These are phyloP conservation scores for Pristionchus arcanus DNA, from an alignment of 2,888 invertebrate genomes.

Conservation along the genomic window DNA sequence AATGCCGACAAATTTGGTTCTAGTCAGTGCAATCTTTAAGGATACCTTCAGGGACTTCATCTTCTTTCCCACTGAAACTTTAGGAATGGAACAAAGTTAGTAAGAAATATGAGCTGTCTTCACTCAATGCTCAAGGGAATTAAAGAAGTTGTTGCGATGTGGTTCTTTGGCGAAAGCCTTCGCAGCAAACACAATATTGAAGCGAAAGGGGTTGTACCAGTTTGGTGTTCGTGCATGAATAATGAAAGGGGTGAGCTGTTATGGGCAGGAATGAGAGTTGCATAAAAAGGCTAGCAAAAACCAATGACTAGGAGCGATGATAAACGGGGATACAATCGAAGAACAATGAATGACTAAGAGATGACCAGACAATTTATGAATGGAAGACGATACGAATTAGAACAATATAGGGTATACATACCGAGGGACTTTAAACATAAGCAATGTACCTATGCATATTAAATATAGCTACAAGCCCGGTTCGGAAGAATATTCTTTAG, in stretches of 20 bases:
- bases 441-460: too few relatives aligned
- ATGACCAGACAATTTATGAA: slow-evolving; percentile 23
- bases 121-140: slow-evolving; percentile 13
- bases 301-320: slow-evolving; percentile 21
- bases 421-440: background rate
- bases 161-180: slow-evolving; percentile 16
- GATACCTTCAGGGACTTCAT: background rate
- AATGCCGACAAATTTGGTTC: background rate
- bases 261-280: background rate
- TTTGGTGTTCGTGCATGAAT: background rate
- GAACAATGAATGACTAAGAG: slow-evolving; percentile 44
- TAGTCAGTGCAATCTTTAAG: background rate
- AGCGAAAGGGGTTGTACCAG: slow-evolving; percentile 25
- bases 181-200: background rate
- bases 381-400: background rate
- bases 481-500: background rate
- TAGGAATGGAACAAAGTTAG: slow-evolving; percentile 1
- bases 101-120: slow-evolving; percentile 18
- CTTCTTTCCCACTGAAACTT: background rate
- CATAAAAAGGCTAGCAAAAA: background rate
- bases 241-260: slow-evolving; percentile 1
- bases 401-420: background rate
- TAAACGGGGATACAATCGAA: slow-evolving; percentile 5
- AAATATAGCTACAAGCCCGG: background rate
- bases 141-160: slow-evolving; percentile 5